Percentiles rank a stretch among this genome's conserved stretches.
These are phyloP conservation scores for Galerucella pusilla DNA, from an alignment of 2,888 invertebrate species.

Conservation along the genomic window DNA sequence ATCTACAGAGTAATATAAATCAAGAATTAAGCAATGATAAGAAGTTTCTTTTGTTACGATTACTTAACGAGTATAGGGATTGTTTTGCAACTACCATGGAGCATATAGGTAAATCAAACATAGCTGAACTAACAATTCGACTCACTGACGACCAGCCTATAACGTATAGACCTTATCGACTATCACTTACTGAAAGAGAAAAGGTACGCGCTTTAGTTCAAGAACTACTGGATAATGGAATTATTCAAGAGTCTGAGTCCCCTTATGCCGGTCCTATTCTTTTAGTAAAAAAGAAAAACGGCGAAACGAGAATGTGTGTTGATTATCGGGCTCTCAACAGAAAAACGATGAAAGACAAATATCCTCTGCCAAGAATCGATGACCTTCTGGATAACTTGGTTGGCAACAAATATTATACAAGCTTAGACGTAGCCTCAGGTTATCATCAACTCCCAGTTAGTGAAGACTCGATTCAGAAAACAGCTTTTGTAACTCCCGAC, in stretches of 20 bases:
- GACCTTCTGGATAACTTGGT: conserved; percentile 53
- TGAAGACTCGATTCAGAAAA: conserved; percentile 50
- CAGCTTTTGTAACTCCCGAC: conserved; percentile 55
- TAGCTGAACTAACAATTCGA: too few species aligned
- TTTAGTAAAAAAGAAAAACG: conserved; percentile 21
- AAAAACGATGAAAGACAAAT: conserved; percentile 54
- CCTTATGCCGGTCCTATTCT: not conserved
- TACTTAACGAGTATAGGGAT: conserved; percentile 40
- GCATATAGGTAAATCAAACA: not conserved
- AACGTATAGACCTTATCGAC: too few species aligned
- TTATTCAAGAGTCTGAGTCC: conserved; percentile 39
- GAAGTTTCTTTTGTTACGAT: not conserved
- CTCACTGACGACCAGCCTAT: too few species aligned
- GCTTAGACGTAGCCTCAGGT: conserved; percentile 21
- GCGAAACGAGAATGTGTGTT: conserved; percentile 49
- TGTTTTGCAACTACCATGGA: conserved; percentile 34
- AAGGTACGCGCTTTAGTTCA: conserved; percentile 40
- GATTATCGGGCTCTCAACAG: conserved; percentile 56
- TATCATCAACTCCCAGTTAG: conserved; percentile 24
- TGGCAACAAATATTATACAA: conserved; percentile 51
- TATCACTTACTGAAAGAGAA: conserved; percentile 38
- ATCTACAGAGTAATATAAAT: conserved; percentile 22
- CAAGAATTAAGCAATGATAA: not conserved
- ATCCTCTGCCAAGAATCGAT: conserved; percentile 56
- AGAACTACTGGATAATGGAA: conserved; percentile 34